Base-by-base conservation (phyloP, 2,797 vertebrate genomes). In the Spondyliosoma cantharus region DNA sequence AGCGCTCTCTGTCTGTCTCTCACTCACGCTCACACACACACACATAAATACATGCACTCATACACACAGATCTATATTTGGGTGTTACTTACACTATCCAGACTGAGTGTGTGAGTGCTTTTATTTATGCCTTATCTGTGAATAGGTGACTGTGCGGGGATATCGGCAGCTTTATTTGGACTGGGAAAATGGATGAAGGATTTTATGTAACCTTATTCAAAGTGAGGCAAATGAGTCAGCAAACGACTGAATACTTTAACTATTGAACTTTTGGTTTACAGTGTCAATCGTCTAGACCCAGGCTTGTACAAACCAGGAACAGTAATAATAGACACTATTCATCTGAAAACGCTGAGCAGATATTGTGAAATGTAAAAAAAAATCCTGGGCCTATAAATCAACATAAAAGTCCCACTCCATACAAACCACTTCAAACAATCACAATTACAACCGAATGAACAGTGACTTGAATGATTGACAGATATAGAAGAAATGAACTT, bases 11-110 rank as follows among this genome's bases (percentile, higher is more conserved):
- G 77, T 86, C 83, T 86, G 53, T 86, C 85, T 74, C 54, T 79
- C 78, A 11, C 67, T 70, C 83, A 25, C 71, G 46, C 63, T 37
- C 70, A 45, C 86, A 37, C 42, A 25, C 59, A 56, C 72, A 73
- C 68, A 46, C 63, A 71, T 63, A 46, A 61, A 70, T 67, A 46
- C 53, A 74, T 80, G 61, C 62, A 81, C 85, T 48, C 70, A 27
- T 67, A 68, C 72, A 79, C 86, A 81, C 87, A 76, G 75, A 81
- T 92, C 90, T 92, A 91, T 93, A 90, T 92, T 89, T 90, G 87
- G 87, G 86, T 91, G 90, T 91, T 86, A 82, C 88, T 83, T 89
- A 82, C 72, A 82, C 74, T 85, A 72, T 71, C 66, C 75, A 87
- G 81, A 79, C 78, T 82, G 71, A 87, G 67, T 74, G 67, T 59